Conservation (phyloP, 2,797 vertebrate genomes). For the Chelmon rostratus region DNA sequence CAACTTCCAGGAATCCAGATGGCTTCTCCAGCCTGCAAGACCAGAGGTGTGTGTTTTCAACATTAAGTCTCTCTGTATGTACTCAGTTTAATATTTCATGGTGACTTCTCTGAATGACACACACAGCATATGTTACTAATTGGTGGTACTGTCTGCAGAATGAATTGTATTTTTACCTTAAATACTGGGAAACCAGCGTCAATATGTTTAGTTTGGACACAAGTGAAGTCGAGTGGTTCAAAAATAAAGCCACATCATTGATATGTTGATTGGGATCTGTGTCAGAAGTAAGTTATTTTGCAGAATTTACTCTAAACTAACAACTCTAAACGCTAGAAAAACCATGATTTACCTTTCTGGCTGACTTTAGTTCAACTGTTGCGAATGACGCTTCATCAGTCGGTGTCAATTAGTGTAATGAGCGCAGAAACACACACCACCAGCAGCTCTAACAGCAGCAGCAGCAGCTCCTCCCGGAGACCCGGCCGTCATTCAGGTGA, state of each 20-base stretch:
- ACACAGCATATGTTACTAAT: too few relatives aligned
- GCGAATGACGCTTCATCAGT: conserved; percentile 37
- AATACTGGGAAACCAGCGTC: neutral
- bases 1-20: neutral
- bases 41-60: neutral
- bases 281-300: neutral
- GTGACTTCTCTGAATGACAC: neutral
- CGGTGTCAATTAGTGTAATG: conserved; percentile 60
- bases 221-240: neutral
- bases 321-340: neutral
- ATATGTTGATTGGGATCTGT: neutral
- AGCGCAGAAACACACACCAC: conserved; percentile 17
- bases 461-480: neutral
- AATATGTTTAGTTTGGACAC: neutral
- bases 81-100: neutral
- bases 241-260: neutral
- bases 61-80: neutral
- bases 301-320: neutral
- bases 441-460: neutral
- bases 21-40: neutral
- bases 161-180: neutral
- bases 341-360: neutral
- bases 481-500: conserved; percentile 26
- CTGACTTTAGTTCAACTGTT: conserved; percentile 7
- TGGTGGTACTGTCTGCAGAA: neutral